Conservation (phyloP, 2,113 vertebrate species). For the Ammodytes marinus region DNA sequence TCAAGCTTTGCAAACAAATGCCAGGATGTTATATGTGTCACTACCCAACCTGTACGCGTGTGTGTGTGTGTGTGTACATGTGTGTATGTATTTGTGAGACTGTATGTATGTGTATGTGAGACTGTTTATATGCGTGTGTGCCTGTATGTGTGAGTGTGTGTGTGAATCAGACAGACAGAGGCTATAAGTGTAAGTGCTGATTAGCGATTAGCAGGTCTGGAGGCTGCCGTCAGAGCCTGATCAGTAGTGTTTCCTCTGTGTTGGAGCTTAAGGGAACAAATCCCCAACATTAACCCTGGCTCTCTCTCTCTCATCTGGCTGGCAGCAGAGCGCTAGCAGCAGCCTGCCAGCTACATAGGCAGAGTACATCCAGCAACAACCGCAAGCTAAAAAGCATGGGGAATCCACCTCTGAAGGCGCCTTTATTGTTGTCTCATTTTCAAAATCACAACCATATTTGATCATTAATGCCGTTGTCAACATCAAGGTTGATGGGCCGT, state of each 20-base stretch:
- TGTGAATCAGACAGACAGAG: conserved; percentile 55
- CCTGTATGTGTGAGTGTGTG: not conserved
- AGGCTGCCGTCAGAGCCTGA: conserved; percentile 76
- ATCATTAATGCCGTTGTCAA: conserved; percentile 71
- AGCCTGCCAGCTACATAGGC: conserved; percentile 79
- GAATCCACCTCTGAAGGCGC: conserved; percentile 70
- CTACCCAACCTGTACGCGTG: conserved; percentile 9
- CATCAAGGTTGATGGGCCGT: conserved; percentile 76
- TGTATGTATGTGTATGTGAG: not conserved
- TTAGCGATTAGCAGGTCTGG: conserved; percentile 81
- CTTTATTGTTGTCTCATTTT: conserved; percentile 73
- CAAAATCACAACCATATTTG: conserved; percentile 74
- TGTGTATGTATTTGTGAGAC: conserved; percentile 2
- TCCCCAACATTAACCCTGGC: conserved; percentile 83
- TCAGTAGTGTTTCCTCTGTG: conserved; percentile 80
- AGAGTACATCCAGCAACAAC: conserved; percentile 73
- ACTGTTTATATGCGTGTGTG: not conserved
- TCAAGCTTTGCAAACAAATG: conserved; percentile 7
- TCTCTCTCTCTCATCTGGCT: conserved; percentile 79
- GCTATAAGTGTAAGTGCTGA: conserved; percentile 74
- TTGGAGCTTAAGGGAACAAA: conserved; percentile 85
- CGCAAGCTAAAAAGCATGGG: conserved; percentile 60
- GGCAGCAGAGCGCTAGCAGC: conserved; percentile 79
- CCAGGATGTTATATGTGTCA: conserved; percentile 15
- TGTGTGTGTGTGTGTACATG: conserved; percentile 12